Evolutionary conservation across 1,140 invertebrate genomes (phyloP), one percentile per base, ranked within the genome.

Genomic region (Trialeurodes vaporariorum): DNA sequence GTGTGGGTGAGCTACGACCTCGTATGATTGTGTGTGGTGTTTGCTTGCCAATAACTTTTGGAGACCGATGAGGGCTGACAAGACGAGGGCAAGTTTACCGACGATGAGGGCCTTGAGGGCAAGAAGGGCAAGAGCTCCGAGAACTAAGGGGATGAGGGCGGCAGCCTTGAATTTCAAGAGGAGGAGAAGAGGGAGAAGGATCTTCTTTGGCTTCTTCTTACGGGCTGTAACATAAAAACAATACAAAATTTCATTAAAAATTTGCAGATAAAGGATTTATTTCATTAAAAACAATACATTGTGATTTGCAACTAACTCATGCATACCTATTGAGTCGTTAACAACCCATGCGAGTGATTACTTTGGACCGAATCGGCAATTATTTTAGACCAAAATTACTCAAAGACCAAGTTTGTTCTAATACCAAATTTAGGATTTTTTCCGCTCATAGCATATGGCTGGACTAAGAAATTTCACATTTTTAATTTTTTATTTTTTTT

Each of bases 41-140:
- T 90, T 90, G 72, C 81, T 81, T 49, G 84, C 87, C 27, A 92
- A 76, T 5, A 92, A 80, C 74, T 92, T 92, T 79, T 92, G 90
- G 69, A 92, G 77, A 2, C 85, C 88, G 71, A 92, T 86, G 70
- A 91, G 84, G 70, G 82, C 83, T 69, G 87, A 85, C 65, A 92
- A 82, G 59, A 91, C 82, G 11, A 92, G 82, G 11, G 90, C 87
- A 68, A 92, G 82, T 79, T 92, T 92, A 75, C 88, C 88, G 70
- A 91, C 83, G 61, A 91, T 80, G 64, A 92, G 81, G 22, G 90
- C 90, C 80, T 92, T 92, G 80, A 91, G 86, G 5, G 89, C 89
- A 27, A 91, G 80, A n/a, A 92, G 81, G 11, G 87, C 90, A 65
- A 92, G 82, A 74, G 84, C 87, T 69, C 88, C 90, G 17, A 92